Conservation (phyloP, 2,797 vertebrate species). For the Delichon dasypus region DNA sequence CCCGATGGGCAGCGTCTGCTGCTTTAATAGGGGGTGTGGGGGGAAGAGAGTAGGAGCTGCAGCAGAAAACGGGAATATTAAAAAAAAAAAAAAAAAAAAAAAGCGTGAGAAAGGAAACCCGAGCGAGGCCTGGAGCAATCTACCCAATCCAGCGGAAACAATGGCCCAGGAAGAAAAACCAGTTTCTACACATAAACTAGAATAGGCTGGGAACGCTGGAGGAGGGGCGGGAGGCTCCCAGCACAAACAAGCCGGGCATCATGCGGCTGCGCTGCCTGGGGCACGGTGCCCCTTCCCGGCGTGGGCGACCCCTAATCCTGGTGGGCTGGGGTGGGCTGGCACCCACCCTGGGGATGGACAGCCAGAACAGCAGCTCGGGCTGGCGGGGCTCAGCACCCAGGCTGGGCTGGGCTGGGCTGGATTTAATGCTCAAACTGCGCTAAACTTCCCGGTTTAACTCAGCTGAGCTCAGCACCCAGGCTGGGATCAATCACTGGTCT, state of each 20-base stretch:
- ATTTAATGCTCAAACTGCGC: not conserved
- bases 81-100: not conserved
- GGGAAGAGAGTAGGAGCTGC: not conserved
- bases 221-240: constrained; percentile 19
- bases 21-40: not conserved
- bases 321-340: not conserved
- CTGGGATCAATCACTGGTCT: not conserved
- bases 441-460: not conserved
- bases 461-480: not conserved
- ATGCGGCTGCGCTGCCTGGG: not conserved
- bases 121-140: constrained; percentile 60
- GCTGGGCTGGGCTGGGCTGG: not conserved
- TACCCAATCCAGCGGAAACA: constrained; percentile 69
- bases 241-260: not conserved
- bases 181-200: constrained; percentile 57
- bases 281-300: not conserved
- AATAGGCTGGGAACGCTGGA: constrained; percentile 36
- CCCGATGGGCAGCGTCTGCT: not conserved
- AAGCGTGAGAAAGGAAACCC: constrained; percentile 70
- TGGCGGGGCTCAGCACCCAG: not conserved
- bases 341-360: not conserved
- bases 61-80: not conserved
- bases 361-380: not conserved
- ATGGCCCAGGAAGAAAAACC: constrained; percentile 72
- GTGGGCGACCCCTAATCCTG: not conserved